Base-by-base conservation (phyloP, 2,113 vertebrate species). In the Lepus europaeus region DNA sequence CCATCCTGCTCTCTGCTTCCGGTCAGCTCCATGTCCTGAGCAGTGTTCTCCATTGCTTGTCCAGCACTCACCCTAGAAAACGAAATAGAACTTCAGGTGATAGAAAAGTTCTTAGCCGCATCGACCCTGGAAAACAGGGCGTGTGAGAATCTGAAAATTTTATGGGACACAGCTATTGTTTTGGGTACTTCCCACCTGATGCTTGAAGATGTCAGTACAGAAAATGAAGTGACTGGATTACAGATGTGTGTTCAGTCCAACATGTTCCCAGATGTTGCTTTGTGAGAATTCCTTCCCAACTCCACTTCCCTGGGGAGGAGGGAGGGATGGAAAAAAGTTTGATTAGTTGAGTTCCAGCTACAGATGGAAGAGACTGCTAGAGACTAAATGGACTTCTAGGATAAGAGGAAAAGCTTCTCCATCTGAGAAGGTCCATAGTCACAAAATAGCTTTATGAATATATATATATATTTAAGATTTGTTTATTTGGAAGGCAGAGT, bases 361-460 rank as follows among this genome's bases (percentile, higher is more conserved):
- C 85, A 73, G 39, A 33, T 61, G 63, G 95, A 68, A 36, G 11
- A 36, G 59, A 70, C 27, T 51, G 29, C 29, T 68, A 16, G 29
- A 73, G 56, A 73, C 77, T 56, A 78, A 90, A 94, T 53, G 61
- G 68, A 14, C 56, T 69, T 61, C 49, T 87, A 64, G 61, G 39
- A 53, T 63, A 39, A 93, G 53, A 49, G 39, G 66, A 68, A 64
- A 70, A 69, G 66, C 66, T 45, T 31, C 31, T 16, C 76, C 27
- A 27, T 33, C 14, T 51, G 33, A 59, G 64, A 59, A 45, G 68
- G 19, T 33, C 39, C 29, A 9, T 12, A 66, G n/a, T 88, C 56
- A 45, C 45, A 45, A 45, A 45, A 45, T 45, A 45, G 45, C 45
- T 45, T 45, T 45, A 45, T 6, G 6, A 45, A 45, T 45, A 45